phyloP scores from a whole-genome alignment of 2,113 vertebrate genomes.

The Salvelinus alpinus region DNA sequence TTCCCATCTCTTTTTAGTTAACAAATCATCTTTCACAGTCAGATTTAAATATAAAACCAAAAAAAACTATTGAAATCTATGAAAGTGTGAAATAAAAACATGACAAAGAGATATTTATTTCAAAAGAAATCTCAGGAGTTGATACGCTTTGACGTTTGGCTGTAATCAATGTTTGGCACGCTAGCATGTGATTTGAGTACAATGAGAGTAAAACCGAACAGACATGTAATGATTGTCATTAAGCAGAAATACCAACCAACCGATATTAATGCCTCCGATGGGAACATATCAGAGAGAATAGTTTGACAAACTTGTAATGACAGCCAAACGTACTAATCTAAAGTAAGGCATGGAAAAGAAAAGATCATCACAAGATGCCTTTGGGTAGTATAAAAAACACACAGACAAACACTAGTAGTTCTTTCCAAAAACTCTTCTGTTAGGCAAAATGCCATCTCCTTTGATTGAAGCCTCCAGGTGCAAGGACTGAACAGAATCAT shows the following conservation, averaged over 20 bases:
- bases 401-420: slow-evolving; percentile 39
- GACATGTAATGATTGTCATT: slow-evolving; percentile 65
- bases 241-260: slow-evolving; percentile 51
- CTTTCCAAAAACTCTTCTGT: slow-evolving; percentile 28
- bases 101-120: slow-evolving; percentile 29
- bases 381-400: slow-evolving; percentile 39
- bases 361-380: slow-evolving; percentile 39
- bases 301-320: slow-evolving; percentile 70
- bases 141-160: slow-evolving; percentile 50
- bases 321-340: slow-evolving; percentile 63
- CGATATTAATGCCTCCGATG: slow-evolving; percentile 56
- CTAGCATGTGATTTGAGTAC: slow-evolving; percentile 61
- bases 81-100: slow-evolving; percentile 49
- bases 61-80: slow-evolving; percentile 33
- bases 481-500: slow-evolving; percentile 29
- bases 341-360: slow-evolving; percentile 44
- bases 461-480: slow-evolving; percentile 40
- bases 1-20: slow-evolving; percentile 31
- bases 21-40: slow-evolving; percentile 38
- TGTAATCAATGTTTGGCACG: slow-evolving; percentile 70
- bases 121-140: slow-evolving; percentile 47
- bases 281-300: slow-evolving; percentile 57
- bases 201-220: slow-evolving; percentile 39
- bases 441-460: slow-evolving; percentile 31
- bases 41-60: slow-evolving; percentile 39